Evolutionary conservation across 2,888 invertebrate species (phyloP).

Genomic region (Lysandra coridon): DNA sequence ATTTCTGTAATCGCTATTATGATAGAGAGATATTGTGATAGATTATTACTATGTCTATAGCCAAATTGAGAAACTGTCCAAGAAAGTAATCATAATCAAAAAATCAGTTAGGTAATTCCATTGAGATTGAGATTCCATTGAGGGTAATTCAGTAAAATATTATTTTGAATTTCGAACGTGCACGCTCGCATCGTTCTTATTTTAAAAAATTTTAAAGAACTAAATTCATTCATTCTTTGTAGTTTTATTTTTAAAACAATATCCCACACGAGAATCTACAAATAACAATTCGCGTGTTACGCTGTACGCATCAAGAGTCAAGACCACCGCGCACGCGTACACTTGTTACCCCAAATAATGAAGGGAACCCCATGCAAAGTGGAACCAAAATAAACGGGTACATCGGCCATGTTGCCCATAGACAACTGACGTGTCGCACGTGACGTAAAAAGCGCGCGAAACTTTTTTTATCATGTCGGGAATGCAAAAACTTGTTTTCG

Average conservation of each 20-base stretch:
- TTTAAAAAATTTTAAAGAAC: background rate
- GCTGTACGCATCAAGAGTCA: constrained; percentile 51
- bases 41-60: too few relatives aligned
- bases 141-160: too few relatives aligned
- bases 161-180: too few relatives aligned
- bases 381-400: constrained; percentile 64
- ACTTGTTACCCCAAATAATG: constrained; percentile 74
- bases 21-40: too few relatives aligned
- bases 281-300: constrained; percentile 62
- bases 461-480: constrained; percentile 31
- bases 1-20: too few relatives aligned
- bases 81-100: too few relatives aligned
- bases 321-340: constrained; percentile 78
- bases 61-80: too few relatives aligned
- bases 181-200: background rate
- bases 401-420: constrained; percentile 60
- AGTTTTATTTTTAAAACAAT: constrained; percentile 27
- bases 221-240: background rate
- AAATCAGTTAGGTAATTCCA: too few relatives aligned
- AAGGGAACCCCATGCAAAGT: constrained; percentile 72
- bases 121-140: too few relatives aligned
- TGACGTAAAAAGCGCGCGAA: constrained; percentile 58
- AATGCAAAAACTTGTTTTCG: constrained; percentile 6
- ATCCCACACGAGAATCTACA: constrained; percentile 68
- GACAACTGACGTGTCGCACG: constrained; percentile 56